Conservation (phyloP, 2,113 vertebrate genomes). For the Hepsetus odoe region DNA sequence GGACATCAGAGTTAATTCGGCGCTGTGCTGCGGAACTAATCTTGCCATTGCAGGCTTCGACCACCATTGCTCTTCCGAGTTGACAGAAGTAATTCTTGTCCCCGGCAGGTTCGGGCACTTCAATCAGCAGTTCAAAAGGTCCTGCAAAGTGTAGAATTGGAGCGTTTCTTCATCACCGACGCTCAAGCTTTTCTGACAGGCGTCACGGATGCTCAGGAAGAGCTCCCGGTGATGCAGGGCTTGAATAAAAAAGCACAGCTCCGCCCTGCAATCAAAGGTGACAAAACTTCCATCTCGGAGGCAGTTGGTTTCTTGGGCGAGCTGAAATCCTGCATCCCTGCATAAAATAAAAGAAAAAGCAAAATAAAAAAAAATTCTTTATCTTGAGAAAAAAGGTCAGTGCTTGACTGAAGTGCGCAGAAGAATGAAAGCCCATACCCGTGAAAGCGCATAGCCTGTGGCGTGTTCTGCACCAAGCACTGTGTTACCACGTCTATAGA, state of each 20-base stretch:
- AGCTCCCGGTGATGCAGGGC: not conserved
- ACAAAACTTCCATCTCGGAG: constrained; percentile 4
- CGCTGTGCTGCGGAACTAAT: constrained; percentile 31
- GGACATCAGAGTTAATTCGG: constrained; percentile 43
- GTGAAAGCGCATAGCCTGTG: constrained; percentile 11
- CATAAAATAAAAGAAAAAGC: too few relatives aligned
- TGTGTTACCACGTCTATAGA: not conserved
- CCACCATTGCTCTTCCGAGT: constrained; percentile 18
- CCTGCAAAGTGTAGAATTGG: constrained; percentile 50
- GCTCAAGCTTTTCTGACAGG: constrained; percentile 23
- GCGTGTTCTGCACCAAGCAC: not conserved
- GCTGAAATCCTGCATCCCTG: not conserved
- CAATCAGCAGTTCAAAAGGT: constrained; percentile 54
- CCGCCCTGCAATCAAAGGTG: constrained; percentile 4
- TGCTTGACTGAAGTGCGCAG: constrained; percentile 8
- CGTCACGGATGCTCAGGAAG: not conserved
- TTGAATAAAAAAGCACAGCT: constrained; percentile 3
- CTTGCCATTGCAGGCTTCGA: constrained; percentile 37
- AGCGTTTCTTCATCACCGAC: constrained; percentile 42
- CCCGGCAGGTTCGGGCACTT: constrained; percentile 45
- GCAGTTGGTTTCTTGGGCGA: not conserved
- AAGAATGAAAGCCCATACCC: not conserved
- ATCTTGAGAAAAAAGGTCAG: constrained; percentile 10
- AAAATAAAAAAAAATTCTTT: constrained; percentile 21
- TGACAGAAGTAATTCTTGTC: constrained; percentile 50